Evolutionary conservation across 2,888 invertebrate species (phyloP), one percentile per base, ranked within the genome.

Genomic region (Tolmerus cingulatus): DNA sequence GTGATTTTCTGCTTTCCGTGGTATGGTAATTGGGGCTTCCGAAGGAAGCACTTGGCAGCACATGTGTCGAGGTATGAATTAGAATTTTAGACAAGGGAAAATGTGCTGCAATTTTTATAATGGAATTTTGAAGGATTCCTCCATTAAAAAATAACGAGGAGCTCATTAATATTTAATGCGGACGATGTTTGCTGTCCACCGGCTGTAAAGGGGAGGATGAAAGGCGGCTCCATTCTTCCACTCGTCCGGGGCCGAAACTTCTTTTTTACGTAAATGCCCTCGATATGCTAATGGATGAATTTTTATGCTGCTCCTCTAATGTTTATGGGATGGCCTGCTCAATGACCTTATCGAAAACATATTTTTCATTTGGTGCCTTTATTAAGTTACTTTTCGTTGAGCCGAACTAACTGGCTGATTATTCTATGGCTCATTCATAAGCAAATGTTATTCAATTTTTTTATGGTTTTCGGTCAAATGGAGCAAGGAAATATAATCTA

Each of bases 21-120:
- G 86, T 86, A 76, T 76, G 74, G 86, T 86, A 86, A 86, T 86
- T 74, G 76, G 43, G 86, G 79, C 66, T 74, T 46, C 79, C 81
- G n/a, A 34, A 19, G 74, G 27, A 86, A 43, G 86, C 46, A 86
- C 77, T 88, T 87, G 76, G 77, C 86, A 87, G 43, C 88, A 88
- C 87, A 87, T 88, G 88, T 88, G 88, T 78, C 87, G 82, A 43
- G 27, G 87, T 87, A 87, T 88, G 87, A 88, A 87, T 88, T 88
- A 85, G 87, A 88, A 88, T 88, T 87, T 87, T 85, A 46, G 57
- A 74, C 74, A 86, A 74, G 85, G 79, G 85, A 86, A 87, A 88
- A 88, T 87, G 86, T 87, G 87, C 84, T 86, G 86, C 84, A 86
- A 87, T 87, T 88, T 88, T 87, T 88, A 77, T 87, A 87, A 88